A percentile compares a stretch with the other conserved stretches of the same genome.
Evolutionary conservation across 2,113 vertebrate species (phyloP).

Genomic region (Melanotaenia duboulayi): DNA sequence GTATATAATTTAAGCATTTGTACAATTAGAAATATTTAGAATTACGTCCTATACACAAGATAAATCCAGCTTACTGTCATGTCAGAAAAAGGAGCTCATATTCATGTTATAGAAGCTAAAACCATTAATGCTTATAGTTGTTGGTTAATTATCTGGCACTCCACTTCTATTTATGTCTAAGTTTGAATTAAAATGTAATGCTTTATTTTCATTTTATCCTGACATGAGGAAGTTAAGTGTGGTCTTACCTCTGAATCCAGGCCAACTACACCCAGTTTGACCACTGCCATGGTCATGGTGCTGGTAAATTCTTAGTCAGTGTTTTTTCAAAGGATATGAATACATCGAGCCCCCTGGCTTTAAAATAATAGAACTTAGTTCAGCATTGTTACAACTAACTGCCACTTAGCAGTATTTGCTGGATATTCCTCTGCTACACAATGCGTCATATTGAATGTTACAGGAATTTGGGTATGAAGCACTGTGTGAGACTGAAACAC

Average conservation of each 20-base stretch:
- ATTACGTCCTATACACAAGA: no score
- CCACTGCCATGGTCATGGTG: conserved; percentile 21
- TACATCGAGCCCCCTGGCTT: conserved; percentile 55
- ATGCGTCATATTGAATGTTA: conserved; percentile 23
- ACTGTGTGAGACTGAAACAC: conserved; percentile 26
- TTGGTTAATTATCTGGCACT: not conserved
- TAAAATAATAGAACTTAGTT: conserved; percentile 53
- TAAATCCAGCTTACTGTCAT: no score
- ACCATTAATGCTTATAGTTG: not conserved
- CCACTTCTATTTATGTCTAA: no score
- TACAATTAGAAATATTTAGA: not conserved
- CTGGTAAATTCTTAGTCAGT: conserved; percentile 58
- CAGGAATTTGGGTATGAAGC: conserved; percentile 26
- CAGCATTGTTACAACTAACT: conserved; percentile 35
- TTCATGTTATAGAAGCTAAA: not conserved
- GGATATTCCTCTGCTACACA: conserved; percentile 40
- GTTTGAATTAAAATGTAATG: no score
- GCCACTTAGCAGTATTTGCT: conserved; percentile 55
- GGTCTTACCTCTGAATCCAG: conserved; percentile 58
- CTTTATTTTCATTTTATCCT: no score
- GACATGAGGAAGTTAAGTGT: conserved; percentile 23
- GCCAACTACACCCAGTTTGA: conserved; percentile 38
- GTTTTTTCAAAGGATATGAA: conserved; percentile 62
- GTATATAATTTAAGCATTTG: not conserved
- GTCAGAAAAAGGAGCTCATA: no score